Conservation (phyloP, 2,888 invertebrate species). For the Dryomyza anilis region DNA sequence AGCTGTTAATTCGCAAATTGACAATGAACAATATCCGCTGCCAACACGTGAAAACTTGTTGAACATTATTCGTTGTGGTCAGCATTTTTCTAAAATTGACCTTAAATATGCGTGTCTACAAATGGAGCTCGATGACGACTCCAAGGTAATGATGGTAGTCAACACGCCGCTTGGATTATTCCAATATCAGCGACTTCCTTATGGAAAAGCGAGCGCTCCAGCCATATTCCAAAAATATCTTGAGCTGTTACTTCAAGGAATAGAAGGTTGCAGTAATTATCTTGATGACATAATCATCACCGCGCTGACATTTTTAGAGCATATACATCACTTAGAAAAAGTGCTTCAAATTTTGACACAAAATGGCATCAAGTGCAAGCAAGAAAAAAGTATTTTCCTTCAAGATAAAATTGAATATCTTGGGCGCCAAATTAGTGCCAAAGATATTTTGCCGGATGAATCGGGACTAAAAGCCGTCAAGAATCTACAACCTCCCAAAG, state of each 20-base stretch:
- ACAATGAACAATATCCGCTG: background rate
- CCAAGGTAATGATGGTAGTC: constrained; percentile 47
- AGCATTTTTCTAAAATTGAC: background rate
- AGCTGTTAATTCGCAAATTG: background rate
- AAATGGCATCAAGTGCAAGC: constrained; percentile 37
- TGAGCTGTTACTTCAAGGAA: constrained; percentile 47
- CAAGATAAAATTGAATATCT: constrained; percentile 47
- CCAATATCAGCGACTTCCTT: constrained; percentile 48
- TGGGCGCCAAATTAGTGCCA: constrained; percentile 32
- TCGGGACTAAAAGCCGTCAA: constrained; percentile 47
- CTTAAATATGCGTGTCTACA: constrained; percentile 34
- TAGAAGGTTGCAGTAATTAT: constrained; percentile 44
- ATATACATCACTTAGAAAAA: constrained; percentile 37
- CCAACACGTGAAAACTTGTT: background rate
- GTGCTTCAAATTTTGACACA: constrained; percentile 37
- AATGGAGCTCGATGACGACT: constrained; percentile 38
- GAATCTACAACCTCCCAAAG: background rate
- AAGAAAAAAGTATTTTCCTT: constrained; percentile 49
- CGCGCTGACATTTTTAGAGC: constrained; percentile 37
- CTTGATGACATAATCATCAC: constrained; percentile 46
- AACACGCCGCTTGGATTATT: constrained; percentile 53
- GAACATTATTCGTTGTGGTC: background rate
- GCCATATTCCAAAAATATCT: constrained; percentile 39
- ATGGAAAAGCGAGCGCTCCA: constrained; percentile 52
- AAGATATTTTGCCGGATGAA: constrained; percentile 31